phyloP scores from a whole-genome alignment of 1,140 invertebrate genomes.

The Dreissena polymorpha region DNA sequence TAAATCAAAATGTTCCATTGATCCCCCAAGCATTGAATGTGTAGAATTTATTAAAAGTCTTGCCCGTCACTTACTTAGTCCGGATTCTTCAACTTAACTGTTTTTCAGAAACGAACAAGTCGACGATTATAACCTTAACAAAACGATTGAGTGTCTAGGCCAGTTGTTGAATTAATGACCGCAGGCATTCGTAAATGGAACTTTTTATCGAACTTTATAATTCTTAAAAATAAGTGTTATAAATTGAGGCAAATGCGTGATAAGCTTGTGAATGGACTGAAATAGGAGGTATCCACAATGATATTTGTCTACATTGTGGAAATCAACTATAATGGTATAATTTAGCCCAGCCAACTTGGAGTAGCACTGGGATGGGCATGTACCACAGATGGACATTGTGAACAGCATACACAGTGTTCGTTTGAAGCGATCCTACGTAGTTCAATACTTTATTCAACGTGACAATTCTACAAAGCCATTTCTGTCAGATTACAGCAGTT shows the following conservation, averaged over 20 bases:
- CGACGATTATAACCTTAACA: constrained; percentile 13
- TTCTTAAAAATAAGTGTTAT: not conserved
- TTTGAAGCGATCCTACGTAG: not conserved
- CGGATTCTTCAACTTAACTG: not conserved
- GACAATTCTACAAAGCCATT: too few species aligned
- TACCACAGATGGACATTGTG: not conserved
- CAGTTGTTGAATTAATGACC: constrained; percentile 19
- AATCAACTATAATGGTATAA: constrained; percentile 20
- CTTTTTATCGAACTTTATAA: not conserved
- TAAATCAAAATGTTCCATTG: constrained; percentile 1
- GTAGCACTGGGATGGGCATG: constrained; percentile 24
- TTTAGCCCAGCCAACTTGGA: constrained; percentile 19
- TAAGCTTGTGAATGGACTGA: constrained; percentile 34
- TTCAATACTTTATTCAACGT: too few species aligned
- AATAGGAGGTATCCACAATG: not conserved
- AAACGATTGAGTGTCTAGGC: constrained; percentile 5
- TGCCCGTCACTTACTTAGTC: not conserved
- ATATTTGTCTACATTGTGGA: constrained; percentile 9
- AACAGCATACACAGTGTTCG: not conserved
- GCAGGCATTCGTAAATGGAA: constrained; percentile 6
- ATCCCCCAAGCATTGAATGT: not conserved
- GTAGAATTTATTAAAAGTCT: not conserved
- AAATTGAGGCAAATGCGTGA: constrained; percentile 23
- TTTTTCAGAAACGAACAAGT: constrained; percentile 27
- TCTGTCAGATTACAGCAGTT: too few species aligned